A percentile compares a stretch with the other conserved stretches of the same genome.
Conservation (phyloP, 2,797 vertebrate genomes). For the Peromyscus aztecus region DNA sequence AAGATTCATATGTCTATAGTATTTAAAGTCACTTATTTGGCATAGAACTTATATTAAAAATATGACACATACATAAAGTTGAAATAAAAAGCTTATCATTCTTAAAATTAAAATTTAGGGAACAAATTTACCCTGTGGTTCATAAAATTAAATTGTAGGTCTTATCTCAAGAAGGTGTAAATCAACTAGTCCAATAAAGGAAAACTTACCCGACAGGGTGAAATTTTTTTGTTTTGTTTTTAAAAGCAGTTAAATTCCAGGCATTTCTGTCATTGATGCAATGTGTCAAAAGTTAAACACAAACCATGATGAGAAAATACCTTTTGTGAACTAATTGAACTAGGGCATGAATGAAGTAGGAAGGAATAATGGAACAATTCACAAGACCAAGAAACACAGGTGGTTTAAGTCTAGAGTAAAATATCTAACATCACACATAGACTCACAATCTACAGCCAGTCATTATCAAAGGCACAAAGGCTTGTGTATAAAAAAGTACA, state of each 20-base stretch:
- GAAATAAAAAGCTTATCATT: not conserved
- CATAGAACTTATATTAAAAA: not conserved
- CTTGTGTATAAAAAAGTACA: not conserved
- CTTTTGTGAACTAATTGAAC: not conserved
- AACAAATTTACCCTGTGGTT: not conserved
- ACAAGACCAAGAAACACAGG: not conserved
- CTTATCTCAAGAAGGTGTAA: not conserved
- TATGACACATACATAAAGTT: not conserved
- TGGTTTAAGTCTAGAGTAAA: not conserved
- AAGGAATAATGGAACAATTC: not conserved
- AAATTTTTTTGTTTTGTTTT: not conserved
- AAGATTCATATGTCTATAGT: not conserved
- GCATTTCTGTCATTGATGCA: not conserved
- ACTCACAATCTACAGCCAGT: not conserved
- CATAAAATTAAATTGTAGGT: not conserved
- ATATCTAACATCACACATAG: not conserved
- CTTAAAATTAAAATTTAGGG: not conserved
- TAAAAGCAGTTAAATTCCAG: not conserved
- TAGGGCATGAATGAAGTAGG: not conserved
- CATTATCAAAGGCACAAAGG: not conserved
- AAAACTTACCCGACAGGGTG: not conserved
- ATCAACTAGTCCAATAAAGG: not conserved
- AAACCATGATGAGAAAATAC: not conserved
- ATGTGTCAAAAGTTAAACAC: not conserved
- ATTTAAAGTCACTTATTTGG: not conserved